A percentile compares a stretch with the other conserved stretches of the same genome.
Evolutionary conservation across 2,797 vertebrate species (phyloP).

Genomic region (Delichon dasypus): DNA sequence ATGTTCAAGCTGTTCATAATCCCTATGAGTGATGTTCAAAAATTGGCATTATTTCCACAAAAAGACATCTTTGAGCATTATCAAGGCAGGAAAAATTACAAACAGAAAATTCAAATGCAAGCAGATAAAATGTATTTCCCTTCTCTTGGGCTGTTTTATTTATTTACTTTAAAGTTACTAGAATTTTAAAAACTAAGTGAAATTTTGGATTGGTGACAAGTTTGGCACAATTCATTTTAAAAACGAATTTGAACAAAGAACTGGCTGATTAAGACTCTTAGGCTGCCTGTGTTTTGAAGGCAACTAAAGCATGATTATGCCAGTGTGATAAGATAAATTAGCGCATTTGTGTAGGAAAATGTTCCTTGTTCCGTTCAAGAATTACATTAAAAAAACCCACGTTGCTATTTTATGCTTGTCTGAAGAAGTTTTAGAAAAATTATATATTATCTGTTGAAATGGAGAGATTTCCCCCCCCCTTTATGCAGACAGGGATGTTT

Average conservation of each 20-base stretch:
- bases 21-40: not conserved
- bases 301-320: not conserved
- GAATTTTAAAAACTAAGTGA: not conserved
- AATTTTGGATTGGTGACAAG: not conserved
- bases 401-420: not conserved
- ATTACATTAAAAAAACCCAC: not conserved
- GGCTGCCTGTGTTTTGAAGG: not conserved
- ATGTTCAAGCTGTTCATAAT: not conserved
- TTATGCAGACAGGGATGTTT: not conserved
- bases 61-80: not conserved
- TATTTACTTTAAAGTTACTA: not conserved
- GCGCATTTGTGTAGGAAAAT: not conserved
- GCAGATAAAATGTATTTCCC: not conserved
- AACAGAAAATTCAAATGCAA: not conserved
- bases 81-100: not conserved
- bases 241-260: not conserved
- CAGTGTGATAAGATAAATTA: not conserved
- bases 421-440: not conserved
- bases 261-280: not conserved
- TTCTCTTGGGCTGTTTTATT: not conserved
- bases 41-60: not conserved
- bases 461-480: not conserved
- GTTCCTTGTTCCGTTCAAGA: not conserved
- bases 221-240: not conserved
- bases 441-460: constrained; percentile 34